A percentile compares a stretch with the other conserved stretches of the same genome.
Conservation (phyloP, 2,113 vertebrate genomes). For the Ranitomeya variabilis region DNA sequence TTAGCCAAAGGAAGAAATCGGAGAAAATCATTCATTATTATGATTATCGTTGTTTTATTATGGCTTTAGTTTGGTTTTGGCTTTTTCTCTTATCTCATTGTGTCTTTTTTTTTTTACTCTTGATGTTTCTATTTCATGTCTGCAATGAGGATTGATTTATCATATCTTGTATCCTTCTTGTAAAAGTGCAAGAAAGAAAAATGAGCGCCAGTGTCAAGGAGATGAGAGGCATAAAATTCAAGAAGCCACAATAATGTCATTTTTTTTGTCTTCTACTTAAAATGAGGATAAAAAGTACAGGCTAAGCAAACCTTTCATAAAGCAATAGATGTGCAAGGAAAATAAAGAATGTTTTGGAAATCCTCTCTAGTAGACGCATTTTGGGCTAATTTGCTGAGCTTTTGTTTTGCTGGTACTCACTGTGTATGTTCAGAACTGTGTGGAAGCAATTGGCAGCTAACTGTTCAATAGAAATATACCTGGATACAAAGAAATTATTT, state of each 20-base stretch:
- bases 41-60: constrained; percentile 42
- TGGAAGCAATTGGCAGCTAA: constrained; percentile 25
- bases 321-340: constrained; percentile 20
- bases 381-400: constrained; percentile 29
- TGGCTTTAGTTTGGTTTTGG: constrained; percentile 29
- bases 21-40: constrained; percentile 38
- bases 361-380: not conserved
- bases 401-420: constrained; percentile 16
- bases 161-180: constrained; percentile 36
- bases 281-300: constrained; percentile 3
- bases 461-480: constrained; percentile 3
- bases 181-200: constrained; percentile 50
- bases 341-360: constrained; percentile 18
- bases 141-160: constrained; percentile 47
- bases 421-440: not conserved
- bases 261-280: constrained; percentile 33
- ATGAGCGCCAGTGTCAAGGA: constrained; percentile 19
- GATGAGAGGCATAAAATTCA: constrained; percentile 44
- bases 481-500: not conserved
- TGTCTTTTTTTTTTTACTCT: constrained; percentile 21
- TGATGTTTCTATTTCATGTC: constrained; percentile 26
- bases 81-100: not conserved
- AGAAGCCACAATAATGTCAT: constrained; percentile 28
- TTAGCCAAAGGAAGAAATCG: constrained; percentile 38
- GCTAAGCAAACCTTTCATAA: constrained; percentile 11